Evolutionary conservation across 2,888 invertebrate genomes (phyloP).

Genomic region (Ganaspis brasiliensis): DNA sequence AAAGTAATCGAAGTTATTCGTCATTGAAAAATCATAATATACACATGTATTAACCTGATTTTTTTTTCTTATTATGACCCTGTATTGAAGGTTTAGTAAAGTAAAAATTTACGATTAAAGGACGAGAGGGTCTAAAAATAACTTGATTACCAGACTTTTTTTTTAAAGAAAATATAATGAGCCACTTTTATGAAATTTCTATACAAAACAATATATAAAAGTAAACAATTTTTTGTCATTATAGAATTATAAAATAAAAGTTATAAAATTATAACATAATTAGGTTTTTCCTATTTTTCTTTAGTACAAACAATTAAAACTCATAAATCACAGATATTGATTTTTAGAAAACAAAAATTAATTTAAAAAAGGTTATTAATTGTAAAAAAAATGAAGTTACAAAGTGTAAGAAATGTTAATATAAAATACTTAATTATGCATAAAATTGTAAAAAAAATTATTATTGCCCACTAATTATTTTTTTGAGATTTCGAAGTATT

Average conservation of each 20-base stretch:
- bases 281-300: not conserved
- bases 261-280: no score
- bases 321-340: slow-evolving; percentile 16
- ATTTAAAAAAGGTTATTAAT: not conserved
- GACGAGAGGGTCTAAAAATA: slow-evolving; percentile 13
- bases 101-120: not conserved
- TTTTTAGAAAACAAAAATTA: not conserved
- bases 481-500: no score
- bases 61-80: not conserved
- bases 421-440: no score
- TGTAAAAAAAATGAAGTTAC: no score
- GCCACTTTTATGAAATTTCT: not conserved
- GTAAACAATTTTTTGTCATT: not conserved
- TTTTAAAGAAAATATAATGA: slow-evolving; percentile 15
- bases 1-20: not conserved
- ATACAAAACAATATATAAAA: not conserved
- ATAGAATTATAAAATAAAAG: no score
- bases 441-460: no score
- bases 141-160: slow-evolving; percentile 1
- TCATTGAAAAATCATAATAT: not conserved
- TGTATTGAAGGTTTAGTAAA: not conserved
- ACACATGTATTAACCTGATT: slow-evolving; percentile 11
- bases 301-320: slow-evolving; percentile 15
- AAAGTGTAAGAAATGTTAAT: no score
- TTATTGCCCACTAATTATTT: no score